Conservation (phyloP, 1,140 invertebrate species). For the Diuraphis noxia region DNA sequence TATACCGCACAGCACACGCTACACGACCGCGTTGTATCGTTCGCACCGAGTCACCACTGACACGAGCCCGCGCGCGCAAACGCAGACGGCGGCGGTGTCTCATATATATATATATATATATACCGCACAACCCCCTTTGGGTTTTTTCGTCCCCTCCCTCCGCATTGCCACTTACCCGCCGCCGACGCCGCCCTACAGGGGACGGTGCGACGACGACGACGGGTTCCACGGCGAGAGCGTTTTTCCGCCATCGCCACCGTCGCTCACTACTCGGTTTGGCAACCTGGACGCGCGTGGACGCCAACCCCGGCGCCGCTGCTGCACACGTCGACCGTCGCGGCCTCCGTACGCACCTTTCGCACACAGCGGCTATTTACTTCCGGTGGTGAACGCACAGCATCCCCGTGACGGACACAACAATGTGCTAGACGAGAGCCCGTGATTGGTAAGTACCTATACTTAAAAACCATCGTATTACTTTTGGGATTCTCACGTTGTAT, state of each 20-base stretch:
- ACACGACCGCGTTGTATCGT: background rate
- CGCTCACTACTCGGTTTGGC: constrained; percentile 45
- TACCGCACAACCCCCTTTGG: background rate
- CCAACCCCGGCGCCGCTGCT: background rate
- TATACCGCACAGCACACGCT: background rate
- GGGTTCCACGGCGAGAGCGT: constrained; percentile 10
- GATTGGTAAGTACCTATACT: background rate
- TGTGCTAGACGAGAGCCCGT: background rate
- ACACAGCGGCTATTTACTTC: background rate
- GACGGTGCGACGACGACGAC: background rate
- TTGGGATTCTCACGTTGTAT: too few species aligned
- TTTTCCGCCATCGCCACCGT: constrained; percentile 24
- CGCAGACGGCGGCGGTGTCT: background rate
- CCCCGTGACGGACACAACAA: background rate
- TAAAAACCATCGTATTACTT: too few species aligned
- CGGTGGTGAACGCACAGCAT: background rate
- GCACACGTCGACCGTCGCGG: background rate
- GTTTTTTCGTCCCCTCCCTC: too few species aligned
- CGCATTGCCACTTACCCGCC: background rate
- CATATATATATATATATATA: too few species aligned
- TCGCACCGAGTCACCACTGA: background rate
- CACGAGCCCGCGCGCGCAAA: background rate
- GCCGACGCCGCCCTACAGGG: background rate
- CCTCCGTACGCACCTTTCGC: background rate
- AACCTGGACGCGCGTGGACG: constrained; percentile 44